phyloP scores from a whole-genome alignment of 2,113 vertebrate genomes.

The Raja brachyura region DNA sequence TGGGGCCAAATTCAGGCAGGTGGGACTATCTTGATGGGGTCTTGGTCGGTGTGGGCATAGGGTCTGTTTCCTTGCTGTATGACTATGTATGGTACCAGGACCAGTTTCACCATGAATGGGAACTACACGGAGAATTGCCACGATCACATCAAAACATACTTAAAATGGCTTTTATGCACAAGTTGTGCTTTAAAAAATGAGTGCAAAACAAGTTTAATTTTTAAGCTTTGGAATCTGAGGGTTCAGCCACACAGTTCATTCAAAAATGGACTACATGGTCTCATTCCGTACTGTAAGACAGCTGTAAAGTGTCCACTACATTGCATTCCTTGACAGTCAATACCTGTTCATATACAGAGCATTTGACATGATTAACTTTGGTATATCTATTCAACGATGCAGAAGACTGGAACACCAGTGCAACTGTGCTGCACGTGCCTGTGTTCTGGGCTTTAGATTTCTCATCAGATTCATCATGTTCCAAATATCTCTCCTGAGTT shows the following conservation, averaged over 20 bases:
- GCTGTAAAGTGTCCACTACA: not conserved
- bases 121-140: no score
- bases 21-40: no score
- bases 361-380: not conserved
- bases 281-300: not conserved
- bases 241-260: not conserved
- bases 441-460: not conserved
- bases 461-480: slow-evolving; percentile 5
- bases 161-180: no score
- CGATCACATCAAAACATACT: no score
- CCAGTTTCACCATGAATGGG: no score
- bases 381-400: not conserved
- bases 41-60: no score
- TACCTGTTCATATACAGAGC: not conserved
- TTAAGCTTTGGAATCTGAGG: no score
- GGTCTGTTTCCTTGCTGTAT: no score
- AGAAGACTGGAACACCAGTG: not conserved
- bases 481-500: slow-evolving; percentile 15
- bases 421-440: not conserved
- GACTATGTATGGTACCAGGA: no score
- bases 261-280: not conserved
- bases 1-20: no score
- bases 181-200: no score
- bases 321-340: not conserved
- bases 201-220: no score